phyloP scores from a whole-genome alignment of 2,113 vertebrate species.

The Phaetusa simplex region DNA sequence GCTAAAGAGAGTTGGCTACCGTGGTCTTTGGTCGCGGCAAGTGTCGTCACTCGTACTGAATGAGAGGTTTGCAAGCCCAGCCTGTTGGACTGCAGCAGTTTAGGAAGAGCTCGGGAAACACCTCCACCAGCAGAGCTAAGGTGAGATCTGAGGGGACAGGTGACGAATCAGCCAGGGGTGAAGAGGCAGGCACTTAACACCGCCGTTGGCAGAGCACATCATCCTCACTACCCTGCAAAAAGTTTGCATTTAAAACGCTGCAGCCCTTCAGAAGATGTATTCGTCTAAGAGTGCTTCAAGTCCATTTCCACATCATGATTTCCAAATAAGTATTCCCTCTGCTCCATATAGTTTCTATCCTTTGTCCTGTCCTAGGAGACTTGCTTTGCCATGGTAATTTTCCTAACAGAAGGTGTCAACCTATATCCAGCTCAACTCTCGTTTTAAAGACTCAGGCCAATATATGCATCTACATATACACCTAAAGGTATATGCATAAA shows the following conservation, averaged over 20 bases:
- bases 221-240: background rate
- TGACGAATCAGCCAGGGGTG: background rate
- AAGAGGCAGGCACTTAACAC: background rate
- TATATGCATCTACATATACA: background rate
- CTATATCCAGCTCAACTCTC: background rate
- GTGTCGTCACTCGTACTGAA: rapidly evolving
- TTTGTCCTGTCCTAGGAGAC: background rate
- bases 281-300: background rate
- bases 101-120: rapidly evolving
- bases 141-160: background rate
- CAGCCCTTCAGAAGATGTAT: background rate
- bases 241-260: background rate
- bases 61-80: background rate
- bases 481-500: background rate
- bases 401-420: background rate
- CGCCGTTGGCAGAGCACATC: rapidly evolving
- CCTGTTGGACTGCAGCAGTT: background rate
- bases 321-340: background rate
- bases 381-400: background rate
- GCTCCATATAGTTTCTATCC: background rate
- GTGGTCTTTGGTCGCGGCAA: background rate
- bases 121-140: background rate
- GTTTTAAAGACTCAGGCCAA: background rate
- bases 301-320: background rate
- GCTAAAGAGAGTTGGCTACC: background rate